phyloP scores from a whole-genome alignment of 2,888 invertebrate species.

The Liposcelis brunnea region DNA sequence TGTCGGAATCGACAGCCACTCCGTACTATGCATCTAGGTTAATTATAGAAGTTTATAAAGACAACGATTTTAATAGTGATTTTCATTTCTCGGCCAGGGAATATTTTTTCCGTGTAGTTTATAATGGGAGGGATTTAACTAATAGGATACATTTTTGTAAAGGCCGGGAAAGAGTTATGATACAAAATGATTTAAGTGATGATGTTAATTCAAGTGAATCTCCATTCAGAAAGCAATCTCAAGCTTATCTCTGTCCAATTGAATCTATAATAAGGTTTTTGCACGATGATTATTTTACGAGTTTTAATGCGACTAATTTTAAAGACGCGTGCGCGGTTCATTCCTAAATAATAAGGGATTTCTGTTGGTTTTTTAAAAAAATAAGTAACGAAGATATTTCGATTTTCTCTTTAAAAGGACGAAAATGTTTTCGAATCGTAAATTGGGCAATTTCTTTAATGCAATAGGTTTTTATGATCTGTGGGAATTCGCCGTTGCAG shows the following conservation, averaged over 20 bases:
- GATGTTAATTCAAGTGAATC: constrained; percentile 29
- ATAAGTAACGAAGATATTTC: too few relatives aligned
- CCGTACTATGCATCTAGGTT: constrained; percentile 77
- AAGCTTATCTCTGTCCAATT: constrained; percentile 57
- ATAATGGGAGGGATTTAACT: constrained; percentile 77
- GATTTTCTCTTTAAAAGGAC: too few relatives aligned
- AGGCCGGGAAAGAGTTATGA: constrained; percentile 19
- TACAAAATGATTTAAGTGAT: constrained; percentile 18
- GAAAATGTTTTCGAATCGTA: too few relatives aligned
- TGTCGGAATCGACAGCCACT: constrained; percentile 37
- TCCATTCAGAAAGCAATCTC: constrained; percentile 23
- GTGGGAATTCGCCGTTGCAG: too few relatives aligned
- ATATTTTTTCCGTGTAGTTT: constrained; percentile 65
- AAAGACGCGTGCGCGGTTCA: constrained; percentile 52
- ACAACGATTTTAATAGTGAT: constrained; percentile 20
- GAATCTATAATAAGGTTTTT: constrained; percentile 75
- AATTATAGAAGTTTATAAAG: constrained; percentile 73
- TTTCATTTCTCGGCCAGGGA: constrained; percentile 35
- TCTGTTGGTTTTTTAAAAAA: too few relatives aligned
- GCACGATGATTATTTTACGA: constrained; percentile 69
- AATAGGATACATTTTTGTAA: constrained; percentile 62
- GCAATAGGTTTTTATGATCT: too few relatives aligned
- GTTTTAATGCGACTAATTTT: constrained; percentile 73
- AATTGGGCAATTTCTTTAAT: too few relatives aligned
- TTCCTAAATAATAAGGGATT: background rate